phyloP scores from a whole-genome alignment of 2,888 invertebrate genomes.

The Habroteleia sp. region DNA sequence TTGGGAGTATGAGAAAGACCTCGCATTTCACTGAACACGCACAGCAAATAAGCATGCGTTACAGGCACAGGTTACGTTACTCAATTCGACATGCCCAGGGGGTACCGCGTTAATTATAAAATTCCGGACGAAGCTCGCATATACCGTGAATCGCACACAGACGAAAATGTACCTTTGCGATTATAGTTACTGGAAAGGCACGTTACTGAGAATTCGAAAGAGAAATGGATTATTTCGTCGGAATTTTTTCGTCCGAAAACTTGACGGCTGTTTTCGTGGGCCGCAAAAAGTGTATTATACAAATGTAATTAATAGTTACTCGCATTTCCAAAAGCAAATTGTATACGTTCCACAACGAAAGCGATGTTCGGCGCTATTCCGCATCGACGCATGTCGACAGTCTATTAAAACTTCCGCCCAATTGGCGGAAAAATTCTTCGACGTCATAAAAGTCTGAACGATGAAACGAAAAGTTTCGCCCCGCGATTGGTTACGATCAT shows the following conservation, averaged over 20 bases:
- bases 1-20: slow-evolving; percentile 50
- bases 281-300: slow-evolving; percentile 16
- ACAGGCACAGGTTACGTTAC: slow-evolving; percentile 61
- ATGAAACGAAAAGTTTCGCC: too few species aligned
- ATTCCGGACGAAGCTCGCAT: slow-evolving; percentile 69
- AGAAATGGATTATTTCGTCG: slow-evolving; percentile 46
- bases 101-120: slow-evolving; percentile 77
- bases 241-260: slow-evolving; percentile 32
- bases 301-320: slow-evolving; percentile 20
- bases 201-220: slow-evolving; percentile 47
- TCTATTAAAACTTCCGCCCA: too few species aligned
- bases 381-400: too few species aligned
- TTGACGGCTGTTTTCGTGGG: slow-evolving; percentile 13
- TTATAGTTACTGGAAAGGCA: slow-evolving; percentile 48
- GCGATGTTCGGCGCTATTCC: too few species aligned
- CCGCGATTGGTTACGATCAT: too few species aligned
- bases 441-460: too few species aligned
- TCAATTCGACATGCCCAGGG: slow-evolving; percentile 70
- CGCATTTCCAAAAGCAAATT: neutral
- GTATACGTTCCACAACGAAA: slow-evolving; percentile 8
- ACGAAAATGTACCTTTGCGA: slow-evolving; percentile 54
- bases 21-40: slow-evolving; percentile 48
- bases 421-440: too few species aligned
- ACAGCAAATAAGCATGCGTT: slow-evolving; percentile 55
- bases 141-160: slow-evolving; percentile 56